A percentile compares a stretch with the other conserved stretches of the same genome.
Evolutionary conservation across 2,797 vertebrate species (phyloP).

Genomic region (Molossus molossus): DNA sequence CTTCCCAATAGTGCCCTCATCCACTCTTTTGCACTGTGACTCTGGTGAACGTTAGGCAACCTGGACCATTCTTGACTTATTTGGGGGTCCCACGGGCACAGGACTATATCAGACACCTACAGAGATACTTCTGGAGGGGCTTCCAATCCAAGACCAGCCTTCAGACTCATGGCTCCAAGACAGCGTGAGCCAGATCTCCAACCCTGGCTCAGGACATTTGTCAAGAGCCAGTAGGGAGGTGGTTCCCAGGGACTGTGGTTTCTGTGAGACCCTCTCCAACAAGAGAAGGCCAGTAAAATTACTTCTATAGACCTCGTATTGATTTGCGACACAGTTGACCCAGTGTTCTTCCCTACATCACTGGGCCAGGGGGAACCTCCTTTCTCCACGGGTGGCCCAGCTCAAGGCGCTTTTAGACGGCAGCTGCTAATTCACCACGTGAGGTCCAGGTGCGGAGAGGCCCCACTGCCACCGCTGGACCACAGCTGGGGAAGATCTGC

Average conservation of each 20-base stretch:
- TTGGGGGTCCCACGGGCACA: background rate
- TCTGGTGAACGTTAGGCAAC: constrained; percentile 2
- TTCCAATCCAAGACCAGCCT: background rate
- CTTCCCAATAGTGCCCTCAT: background rate
- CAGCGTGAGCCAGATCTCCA: background rate
- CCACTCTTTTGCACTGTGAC: background rate
- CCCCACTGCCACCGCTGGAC: background rate
- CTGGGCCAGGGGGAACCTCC: background rate
- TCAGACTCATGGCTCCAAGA: background rate
- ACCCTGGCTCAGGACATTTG: background rate
- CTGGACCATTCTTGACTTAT: background rate
- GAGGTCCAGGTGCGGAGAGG: background rate
- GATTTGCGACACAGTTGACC: background rate
- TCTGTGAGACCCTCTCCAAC: background rate
- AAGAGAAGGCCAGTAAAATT: constrained; percentile 12
- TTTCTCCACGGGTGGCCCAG: background rate
- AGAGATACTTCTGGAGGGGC: background rate
- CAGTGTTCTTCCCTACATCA: background rate
- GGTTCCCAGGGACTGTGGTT: background rate
- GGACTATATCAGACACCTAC: background rate
- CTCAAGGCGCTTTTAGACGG: background rate
- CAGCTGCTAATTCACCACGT: background rate
- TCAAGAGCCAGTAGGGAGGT: background rate
- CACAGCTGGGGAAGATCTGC: background rate
- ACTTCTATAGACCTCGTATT: background rate